Base-by-base conservation (phyloP, 2,888 invertebrate species). In the Strigamia crassipes region DNA sequence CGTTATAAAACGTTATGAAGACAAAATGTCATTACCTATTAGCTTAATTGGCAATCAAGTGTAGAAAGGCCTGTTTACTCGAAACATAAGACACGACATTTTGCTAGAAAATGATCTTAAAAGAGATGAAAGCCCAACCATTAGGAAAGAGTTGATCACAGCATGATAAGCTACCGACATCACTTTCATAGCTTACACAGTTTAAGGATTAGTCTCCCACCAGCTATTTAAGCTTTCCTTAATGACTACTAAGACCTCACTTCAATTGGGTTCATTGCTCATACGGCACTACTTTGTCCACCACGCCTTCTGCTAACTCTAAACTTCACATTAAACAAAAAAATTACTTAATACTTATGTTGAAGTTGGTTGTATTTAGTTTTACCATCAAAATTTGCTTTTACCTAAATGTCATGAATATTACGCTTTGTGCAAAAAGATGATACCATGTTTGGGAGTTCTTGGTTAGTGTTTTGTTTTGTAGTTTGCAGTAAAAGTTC, bases 131-230 rank as follows among this genome's bases (percentile, higher is more conserved):
- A 73, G 73, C 73, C 73, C 73, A 73, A 73, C 73, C 73, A 73
- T 73, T 73, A 73, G 12, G 73, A 73, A 73, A 73, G 73, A 73
- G 73, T 73, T 73, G 73, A 73, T 73, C 73, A 27, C 73, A 73
- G 73, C 73, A 73, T 73, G 73, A 73, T 73, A 73, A 73, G 31
- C 27, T 31, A 31, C 23, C 73, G 31, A 73, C 73, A 73, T 73
- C 73, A 31, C 27, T 73, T 73, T 73, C 73, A 31, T 73, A 73
- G 73, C 73, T 73, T 31, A 73, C 73, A 73, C 73, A 73, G 73
- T 73, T 73, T 73, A 73, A 73, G 73, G 73, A 73, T 73, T 73
- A 73, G 73, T 73, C 27, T 73, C 73, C 73, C 73, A 73, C 73
- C 31, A 73, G 73, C 73, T 73, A 73, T 73, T 73, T 73, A 73